Percentiles rank a stretch among this genome's conserved stretches.
Evolutionary conservation across 1,140 invertebrate species (phyloP).

Genomic region (Homarus americanus): DNA sequence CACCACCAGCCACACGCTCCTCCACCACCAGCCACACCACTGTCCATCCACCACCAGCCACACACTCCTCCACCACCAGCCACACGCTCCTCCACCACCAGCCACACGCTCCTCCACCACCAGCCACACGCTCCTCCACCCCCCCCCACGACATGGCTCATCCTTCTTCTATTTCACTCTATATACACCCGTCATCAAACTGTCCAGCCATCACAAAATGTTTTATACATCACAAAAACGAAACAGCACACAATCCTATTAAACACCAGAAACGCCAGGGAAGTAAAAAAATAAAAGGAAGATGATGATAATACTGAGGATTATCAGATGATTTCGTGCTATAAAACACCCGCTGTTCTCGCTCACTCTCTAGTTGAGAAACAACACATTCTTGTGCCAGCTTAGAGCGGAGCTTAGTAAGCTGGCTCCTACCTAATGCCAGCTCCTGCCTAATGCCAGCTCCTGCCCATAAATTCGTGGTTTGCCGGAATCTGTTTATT

Average conservation of each 20-base stretch:
- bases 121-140: neutral
- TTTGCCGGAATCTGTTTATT: neutral
- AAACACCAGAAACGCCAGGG: neutral
- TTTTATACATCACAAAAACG: no score
- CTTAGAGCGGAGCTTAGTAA: neutral
- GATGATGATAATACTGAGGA: neutral
- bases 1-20: no score
- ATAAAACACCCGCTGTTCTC: neutral
- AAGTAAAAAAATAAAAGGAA: neutral
- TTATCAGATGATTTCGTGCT: neutral
- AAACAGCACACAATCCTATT: neutral
- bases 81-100: neutral
- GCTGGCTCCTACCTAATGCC: neutral
- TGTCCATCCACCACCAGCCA: no score
- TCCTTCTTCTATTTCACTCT: neutral
- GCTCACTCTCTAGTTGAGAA: neutral
- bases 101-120: neutral
- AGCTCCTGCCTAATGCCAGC: neutral
- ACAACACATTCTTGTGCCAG: neutral
- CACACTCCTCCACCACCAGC: neutral
- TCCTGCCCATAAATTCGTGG: neutral
- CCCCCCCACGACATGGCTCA: neutral
- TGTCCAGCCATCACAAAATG: no score
- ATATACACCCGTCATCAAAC: neutral
- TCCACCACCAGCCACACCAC: no score